phyloP scores from a whole-genome alignment of 1,140 invertebrate genomes.

The Drosophila setifemur region DNA sequence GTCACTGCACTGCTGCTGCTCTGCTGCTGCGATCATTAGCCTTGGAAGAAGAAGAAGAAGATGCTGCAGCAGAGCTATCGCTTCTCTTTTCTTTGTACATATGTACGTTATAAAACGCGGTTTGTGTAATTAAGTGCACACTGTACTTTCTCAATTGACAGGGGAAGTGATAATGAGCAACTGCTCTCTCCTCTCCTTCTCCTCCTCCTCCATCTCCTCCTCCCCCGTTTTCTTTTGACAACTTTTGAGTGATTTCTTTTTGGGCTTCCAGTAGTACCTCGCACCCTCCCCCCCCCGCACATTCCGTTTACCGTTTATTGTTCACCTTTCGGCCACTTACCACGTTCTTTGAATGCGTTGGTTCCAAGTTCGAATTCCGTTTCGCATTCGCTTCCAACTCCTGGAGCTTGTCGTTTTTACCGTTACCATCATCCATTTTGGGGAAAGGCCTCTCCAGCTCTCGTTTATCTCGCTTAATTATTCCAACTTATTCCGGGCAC shows the following conservation, averaged over 20 bases:
- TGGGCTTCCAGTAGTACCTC: too few relatives aligned
- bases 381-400: background rate
- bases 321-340: conserved; percentile 17
- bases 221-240: background rate
- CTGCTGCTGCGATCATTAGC: conserved; percentile 8
- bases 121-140: background rate
- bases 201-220: too few relatives aligned
- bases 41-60: conserved; percentile 1
- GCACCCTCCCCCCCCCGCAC: background rate
- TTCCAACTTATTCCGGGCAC: background rate
- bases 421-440: conserved; percentile 13
- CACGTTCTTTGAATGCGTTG: conserved; percentile 1
- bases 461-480: background rate
- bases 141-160: conserved; percentile 59
- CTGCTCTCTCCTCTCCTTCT: background rate
- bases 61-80: background rate
- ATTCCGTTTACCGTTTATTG: conserved; percentile 4
- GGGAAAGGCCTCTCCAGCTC: background rate
- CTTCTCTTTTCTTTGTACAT: conserved; percentile 1
- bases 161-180: conserved; percentile 42
- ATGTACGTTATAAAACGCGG: background rate
- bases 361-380: conserved; percentile 3
- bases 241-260: too few relatives aligned
- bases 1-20: conserved; percentile 1
- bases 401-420: conserved; percentile 9